Base-by-base conservation (phyloP, 2,888 invertebrate species). In the Ichneumoninae sp. region DNA sequence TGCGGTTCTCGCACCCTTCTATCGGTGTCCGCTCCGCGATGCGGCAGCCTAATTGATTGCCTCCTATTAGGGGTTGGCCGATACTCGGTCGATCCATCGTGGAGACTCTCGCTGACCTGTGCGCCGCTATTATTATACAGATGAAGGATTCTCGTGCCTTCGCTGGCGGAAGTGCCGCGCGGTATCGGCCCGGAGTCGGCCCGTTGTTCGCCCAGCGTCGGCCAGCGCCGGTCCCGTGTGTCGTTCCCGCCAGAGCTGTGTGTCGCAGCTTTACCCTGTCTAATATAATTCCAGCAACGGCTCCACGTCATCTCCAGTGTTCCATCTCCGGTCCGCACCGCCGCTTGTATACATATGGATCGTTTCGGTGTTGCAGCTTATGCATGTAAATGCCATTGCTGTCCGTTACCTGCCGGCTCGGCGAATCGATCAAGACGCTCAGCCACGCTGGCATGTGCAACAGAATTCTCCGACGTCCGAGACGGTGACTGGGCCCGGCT, bases 21-120 rank as follows among this genome's bases (percentile, higher is more conserved):
- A 44, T 65, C 44, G 50, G n/a, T 60, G 47, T 65, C 33, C 75
- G 16, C 5, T 33, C 16, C 69, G 57, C 30, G 77, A 60, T 77
- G 57, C 57, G 68, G 57, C 77, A 69, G 47, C 77, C 69, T 57
- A 77, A 77, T 54, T 77, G 77, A 77, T 77, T 77, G 69, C 60
- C 77, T 57, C 16, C 60, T 60, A 69, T 77, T 50, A 77, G 68
- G 47, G 47, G 50, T 22, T 44, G 13, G 44, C 68, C 57, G 30
- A 60, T 77, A 69, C 47, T 66, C 44, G 40, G 47, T 30, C 26
- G 47, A 69, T 33, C 19, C 60, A 36, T 60, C 69, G 69, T 60
- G 44, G 40, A n/a, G 26, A 44, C 13, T 52, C 47, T 13, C 60
- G 8, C 7, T 10, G 44, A 33, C 44, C 5, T 36, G 40, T 36